Conservation (phyloP, 2,113 vertebrate species). For the Brachyistius frenatus region DNA sequence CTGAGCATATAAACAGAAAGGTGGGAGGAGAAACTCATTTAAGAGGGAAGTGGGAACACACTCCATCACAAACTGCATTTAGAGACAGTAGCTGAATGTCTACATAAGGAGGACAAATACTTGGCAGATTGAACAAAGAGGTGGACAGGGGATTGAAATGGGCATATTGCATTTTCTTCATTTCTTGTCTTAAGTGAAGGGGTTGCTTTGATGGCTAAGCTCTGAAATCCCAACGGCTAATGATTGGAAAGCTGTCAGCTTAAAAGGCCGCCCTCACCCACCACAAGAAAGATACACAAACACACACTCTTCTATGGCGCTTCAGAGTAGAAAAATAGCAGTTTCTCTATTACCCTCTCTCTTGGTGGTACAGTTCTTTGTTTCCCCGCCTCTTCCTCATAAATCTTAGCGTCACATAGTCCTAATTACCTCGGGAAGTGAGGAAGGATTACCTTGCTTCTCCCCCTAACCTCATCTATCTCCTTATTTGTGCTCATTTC, state of each 20-base stretch:
- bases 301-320: constrained; percentile 32
- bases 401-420: constrained; percentile 59
- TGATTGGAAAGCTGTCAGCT: constrained; percentile 68
- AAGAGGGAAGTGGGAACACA: constrained; percentile 11
- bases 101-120: constrained; percentile 26
- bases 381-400: constrained; percentile 59
- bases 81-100: constrained; percentile 20
- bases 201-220: constrained; percentile 64
- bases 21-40: constrained; percentile 15
- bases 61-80: constrained; percentile 4
- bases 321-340: constrained; percentile 37
- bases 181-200: constrained; percentile 57
- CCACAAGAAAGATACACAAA: constrained; percentile 39
- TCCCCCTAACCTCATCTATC: constrained; percentile 65
- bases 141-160: constrained; percentile 19
- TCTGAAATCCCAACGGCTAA: constrained; percentile 61
- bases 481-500: constrained; percentile 57
- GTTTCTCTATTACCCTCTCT: constrained; percentile 64
- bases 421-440: constrained; percentile 67
- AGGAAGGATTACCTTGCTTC: constrained; percentile 65
- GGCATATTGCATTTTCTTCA: constrained; percentile 41
- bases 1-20: constrained; percentile 25
- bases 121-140: constrained; percentile 30
- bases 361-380: constrained; percentile 61
- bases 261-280: constrained; percentile 51